Evolutionary conservation across 1,140 invertebrate species (phyloP).

Genomic region (Reticulitermes speratus): DNA sequence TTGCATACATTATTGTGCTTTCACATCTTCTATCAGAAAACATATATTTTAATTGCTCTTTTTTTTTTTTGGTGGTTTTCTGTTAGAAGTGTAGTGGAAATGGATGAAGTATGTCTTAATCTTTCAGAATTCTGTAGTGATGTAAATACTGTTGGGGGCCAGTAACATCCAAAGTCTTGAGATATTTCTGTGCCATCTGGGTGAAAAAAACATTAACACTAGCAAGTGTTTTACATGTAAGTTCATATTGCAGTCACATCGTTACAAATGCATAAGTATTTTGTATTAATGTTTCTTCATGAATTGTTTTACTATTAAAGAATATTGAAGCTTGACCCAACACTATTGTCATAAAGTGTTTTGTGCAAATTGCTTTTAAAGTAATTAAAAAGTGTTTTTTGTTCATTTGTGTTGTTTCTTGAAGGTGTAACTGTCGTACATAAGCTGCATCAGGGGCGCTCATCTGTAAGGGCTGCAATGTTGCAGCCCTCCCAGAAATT

Average conservation of each 20-base stretch:
- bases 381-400: not conserved
- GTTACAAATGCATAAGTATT: not conserved
- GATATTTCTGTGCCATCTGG: not conserved
- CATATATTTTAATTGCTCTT: not conserved
- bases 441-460: too few species aligned
- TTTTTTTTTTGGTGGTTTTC: not conserved
- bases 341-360: not conserved
- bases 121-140: not conserved
- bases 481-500: too few species aligned
- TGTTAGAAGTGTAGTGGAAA: not conserved
- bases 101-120: not conserved
- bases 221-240: not conserved
- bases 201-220: not conserved
- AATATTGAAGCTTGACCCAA: not conserved
- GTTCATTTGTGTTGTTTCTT: not conserved
- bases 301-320: constrained; percentile 11
- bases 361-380: constrained; percentile 5
- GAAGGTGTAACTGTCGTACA: not conserved
- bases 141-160: not conserved
- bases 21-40: not conserved
- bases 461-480: too few species aligned
- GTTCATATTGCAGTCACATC: not conserved
- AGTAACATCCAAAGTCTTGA: not conserved
- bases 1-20: not conserved
- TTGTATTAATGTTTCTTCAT: not conserved